A percentile compares a stretch with the other conserved stretches of the same genome.
Evolutionary conservation across 2,888 invertebrate genomes (phyloP).

Genomic region (Malthinus seriepunctatus): DNA sequence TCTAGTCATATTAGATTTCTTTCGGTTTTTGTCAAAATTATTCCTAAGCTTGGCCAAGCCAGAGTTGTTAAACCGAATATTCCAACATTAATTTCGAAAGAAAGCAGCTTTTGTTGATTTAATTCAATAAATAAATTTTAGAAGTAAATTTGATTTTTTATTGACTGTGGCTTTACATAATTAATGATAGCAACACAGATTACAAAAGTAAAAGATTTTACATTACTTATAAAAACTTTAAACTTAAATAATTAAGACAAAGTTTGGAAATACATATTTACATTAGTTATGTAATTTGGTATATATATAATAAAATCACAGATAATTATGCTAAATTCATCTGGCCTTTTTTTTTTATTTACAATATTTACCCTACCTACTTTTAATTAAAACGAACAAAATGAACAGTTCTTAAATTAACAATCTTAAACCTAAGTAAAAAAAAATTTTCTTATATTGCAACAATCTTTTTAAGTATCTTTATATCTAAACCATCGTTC

Average conservation of each 20-base stretch:
- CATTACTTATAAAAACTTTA: constrained; percentile 49
- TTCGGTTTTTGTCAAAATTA: too few species aligned
- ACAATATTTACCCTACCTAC: constrained; percentile 21
- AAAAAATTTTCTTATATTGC: constrained; percentile 22
- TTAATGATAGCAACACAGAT: constrained; percentile 44
- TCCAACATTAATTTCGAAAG: too few species aligned
- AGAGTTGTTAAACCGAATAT: too few species aligned
- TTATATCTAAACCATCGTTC: neutral
- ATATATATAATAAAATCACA: constrained; percentile 53
- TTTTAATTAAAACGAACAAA: constrained; percentile 17
- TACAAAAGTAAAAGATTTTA: constrained; percentile 52
- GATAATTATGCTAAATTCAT: constrained; percentile 49
- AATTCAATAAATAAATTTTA: neutral
- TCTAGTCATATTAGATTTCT: too few species aligned
- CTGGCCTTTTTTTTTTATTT: constrained; percentile 46
- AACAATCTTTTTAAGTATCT: constrained; percentile 10
- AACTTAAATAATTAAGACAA: constrained; percentile 45
- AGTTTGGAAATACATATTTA: constrained; percentile 30
- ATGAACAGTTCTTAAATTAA: constrained; percentile 14
- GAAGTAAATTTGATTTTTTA: constrained; percentile 31
- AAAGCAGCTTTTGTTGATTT: too few species aligned
- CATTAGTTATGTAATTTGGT: constrained; percentile 41
- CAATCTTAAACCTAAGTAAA: constrained; percentile 14
- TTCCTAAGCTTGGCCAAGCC: too few species aligned
- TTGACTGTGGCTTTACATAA: constrained; percentile 46